These are phyloP conservation scores for Austrofundulus limnaeus DNA, from an alignment of 2,113 vertebrate species.

Conservation along the genomic window DNA sequence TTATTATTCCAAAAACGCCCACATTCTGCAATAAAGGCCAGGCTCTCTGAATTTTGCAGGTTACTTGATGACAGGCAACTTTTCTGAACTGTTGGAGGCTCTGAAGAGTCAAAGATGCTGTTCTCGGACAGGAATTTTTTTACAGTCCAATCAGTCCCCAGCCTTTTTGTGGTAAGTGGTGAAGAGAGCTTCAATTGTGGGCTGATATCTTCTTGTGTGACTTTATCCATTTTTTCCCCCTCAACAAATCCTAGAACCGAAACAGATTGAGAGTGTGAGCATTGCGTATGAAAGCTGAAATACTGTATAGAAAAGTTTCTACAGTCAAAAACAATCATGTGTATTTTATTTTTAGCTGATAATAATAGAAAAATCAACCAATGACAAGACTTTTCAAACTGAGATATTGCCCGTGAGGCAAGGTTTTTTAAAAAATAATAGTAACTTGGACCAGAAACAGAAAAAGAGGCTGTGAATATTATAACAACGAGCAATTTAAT, in stretches of 20 bases:
- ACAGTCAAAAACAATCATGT: too few relatives aligned
- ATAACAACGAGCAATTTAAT: too few relatives aligned
- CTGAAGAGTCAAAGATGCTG: slow-evolving; percentile 22
- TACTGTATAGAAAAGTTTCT: too few relatives aligned
- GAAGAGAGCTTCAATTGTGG: slow-evolving; percentile 16
- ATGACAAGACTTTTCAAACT: too few relatives aligned
- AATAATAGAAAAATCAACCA: too few relatives aligned
- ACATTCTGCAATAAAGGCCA: slow-evolving; percentile 4
- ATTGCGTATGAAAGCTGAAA: not conserved
- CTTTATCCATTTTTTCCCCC: slow-evolving; percentile 53
- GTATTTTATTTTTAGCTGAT: too few relatives aligned
- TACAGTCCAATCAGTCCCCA: slow-evolving; percentile 28
- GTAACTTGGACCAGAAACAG: too few relatives aligned
- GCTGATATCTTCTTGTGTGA: slow-evolving; percentile 5
- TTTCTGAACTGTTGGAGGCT: slow-evolving; percentile 25
- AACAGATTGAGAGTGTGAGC: slow-evolving; percentile 16
- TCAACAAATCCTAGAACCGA: slow-evolving; percentile 29
- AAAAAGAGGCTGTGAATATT: too few relatives aligned
- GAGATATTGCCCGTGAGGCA: too few relatives aligned
- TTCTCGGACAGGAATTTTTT: slow-evolving; percentile 5
- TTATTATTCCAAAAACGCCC: slow-evolving; percentile 15
- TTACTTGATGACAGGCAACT: not conserved
- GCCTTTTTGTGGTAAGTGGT: slow-evolving; percentile 50
- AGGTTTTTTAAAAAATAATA: too few relatives aligned
- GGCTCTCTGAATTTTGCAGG: not conserved